Base-by-base conservation (phyloP, 1,140 invertebrate genomes). In the Drosophila eugracilis region DNA sequence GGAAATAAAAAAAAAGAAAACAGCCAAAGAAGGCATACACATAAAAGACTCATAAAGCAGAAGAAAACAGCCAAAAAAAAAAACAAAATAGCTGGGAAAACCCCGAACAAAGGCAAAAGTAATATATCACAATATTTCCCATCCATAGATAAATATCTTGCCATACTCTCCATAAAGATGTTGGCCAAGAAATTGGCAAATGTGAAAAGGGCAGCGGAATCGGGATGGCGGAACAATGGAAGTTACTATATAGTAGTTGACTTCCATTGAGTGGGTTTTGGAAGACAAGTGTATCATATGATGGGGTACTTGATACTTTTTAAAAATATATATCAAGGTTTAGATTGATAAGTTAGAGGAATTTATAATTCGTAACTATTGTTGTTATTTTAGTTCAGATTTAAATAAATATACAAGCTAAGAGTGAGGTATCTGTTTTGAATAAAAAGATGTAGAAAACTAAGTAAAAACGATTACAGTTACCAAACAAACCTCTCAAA, bases 51-150 rank as follows among this genome's bases (percentile, higher is more conserved):
- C 65, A 45, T n/a, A 48, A 57, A 58, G 47, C n/a, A 22, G 15
- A 58, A 17, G 34, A 41, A 30, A 24, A 41, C 15, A 42, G 9
- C 28, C 5, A 24, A 45, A 45, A 24, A 45, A 36, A 30, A 50
- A 30, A 66, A 19, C 34, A 42, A 65, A 26, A 24, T 37, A 44
- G 15, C 57, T 37, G 59, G 44, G 44, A 63, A 65, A 22, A 15
- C 12, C 5, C 21, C 30, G 15, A 45, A 65, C 55, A 60, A 62
- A 62, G 37, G 39, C 41, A 2, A 37, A 37, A 47, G 55, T 65
- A 65, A 65, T 65, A 62, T 65, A 62, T 65, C 57, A 62, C 60
- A 47, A 65, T 59, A 65, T 65, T 63, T 57, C 22, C 22, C 54
- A 41, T 47, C 60, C 60, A 65, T 65, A 65, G 60, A 65, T 65